Evolutionary conservation across 2,888 invertebrate genomes (phyloP).

Genomic region (Neoascia interrupta): DNA sequence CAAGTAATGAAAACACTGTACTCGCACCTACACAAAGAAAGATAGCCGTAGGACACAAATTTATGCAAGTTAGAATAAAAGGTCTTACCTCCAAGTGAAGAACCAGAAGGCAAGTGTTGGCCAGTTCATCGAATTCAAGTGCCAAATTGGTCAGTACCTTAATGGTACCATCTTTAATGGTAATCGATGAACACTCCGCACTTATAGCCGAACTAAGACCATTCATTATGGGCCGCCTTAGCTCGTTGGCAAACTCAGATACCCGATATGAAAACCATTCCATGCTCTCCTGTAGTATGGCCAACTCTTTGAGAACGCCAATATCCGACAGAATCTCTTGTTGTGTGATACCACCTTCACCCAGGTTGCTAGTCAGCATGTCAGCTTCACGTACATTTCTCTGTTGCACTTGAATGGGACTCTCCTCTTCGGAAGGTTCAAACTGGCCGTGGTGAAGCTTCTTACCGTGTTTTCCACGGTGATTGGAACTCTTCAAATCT

Average conservation of each 20-base stretch:
- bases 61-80: background rate
- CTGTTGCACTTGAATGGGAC: constrained; percentile 88
- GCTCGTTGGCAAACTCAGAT: constrained; percentile 82
- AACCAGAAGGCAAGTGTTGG: constrained; percentile 93
- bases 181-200: constrained; percentile 75
- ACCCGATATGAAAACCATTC: constrained; percentile 90
- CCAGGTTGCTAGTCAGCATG: constrained; percentile 94
- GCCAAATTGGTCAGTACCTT: constrained; percentile 86
- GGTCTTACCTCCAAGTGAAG: constrained; percentile 91
- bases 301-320: constrained; percentile 89
- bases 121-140: constrained; percentile 91
- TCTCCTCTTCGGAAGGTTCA: constrained; percentile 85
- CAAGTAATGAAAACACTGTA: constrained; percentile 97
- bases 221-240: constrained; percentile 81
- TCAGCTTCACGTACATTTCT: constrained; percentile 94
- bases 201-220: constrained; percentile 73
- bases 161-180: constrained; percentile 82
- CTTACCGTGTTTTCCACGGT: constrained; percentile 73
- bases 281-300: constrained; percentile 95
- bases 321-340: constrained; percentile 94
- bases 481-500: constrained; percentile 81
- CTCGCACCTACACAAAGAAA: constrained; percentile 88
- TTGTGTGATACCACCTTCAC: constrained; percentile 90
- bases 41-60: too few relatives aligned
- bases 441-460: constrained; percentile 77